Evolutionary conservation across 2,888 invertebrate species (phyloP), one percentile per base, ranked within the genome.

Genomic region (Deilephila elpenor): DNA sequence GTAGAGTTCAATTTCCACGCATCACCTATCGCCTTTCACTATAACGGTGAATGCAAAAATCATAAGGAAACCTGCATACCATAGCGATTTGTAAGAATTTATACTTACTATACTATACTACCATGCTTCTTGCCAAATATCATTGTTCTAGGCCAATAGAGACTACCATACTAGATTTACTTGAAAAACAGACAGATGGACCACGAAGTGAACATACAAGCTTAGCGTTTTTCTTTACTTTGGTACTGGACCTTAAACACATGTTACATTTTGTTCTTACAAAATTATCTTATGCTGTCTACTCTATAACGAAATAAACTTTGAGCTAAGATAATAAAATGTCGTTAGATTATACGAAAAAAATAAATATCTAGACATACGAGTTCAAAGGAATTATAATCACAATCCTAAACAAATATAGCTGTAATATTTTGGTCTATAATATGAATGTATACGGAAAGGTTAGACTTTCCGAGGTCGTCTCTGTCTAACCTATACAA

Each of bases 371-470:
- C 37, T 37, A 37, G 20, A 11, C 29, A 56, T 11, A 64, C 70
- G 44, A 25, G 25, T n/a, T 20, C 25, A 8, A 19, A 25, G 64
- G 32, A 71, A 74, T 74, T 53, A 72, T 61, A 60, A 51, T 61
- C 70, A 61, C 64, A 62, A 64, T 59, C 71, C 74, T 74, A 74
- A 73, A 59, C 62, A 71, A 74, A 74, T 29, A 74, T 32, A n/a
- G 59, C 14, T 14, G 59, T 60, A 60, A 60, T 29, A 60, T 25
- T 20, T 29, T 20, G 8, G 14, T 14, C 20, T 7, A 29, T 25
- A 60, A 60, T 60, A 20, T 60, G 29, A 20, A 14, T 60, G 20
- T 29, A 25, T 59, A 5, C 19, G 5, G 8, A 20, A 25, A 60
- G 29, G 59, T 29, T 25, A 14, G 7, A 19, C 19, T 53, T 53